These are phyloP conservation scores for Sylvietta virens DNA, from an alignment of 2,113 vertebrate species.

Conservation along the genomic window DNA sequence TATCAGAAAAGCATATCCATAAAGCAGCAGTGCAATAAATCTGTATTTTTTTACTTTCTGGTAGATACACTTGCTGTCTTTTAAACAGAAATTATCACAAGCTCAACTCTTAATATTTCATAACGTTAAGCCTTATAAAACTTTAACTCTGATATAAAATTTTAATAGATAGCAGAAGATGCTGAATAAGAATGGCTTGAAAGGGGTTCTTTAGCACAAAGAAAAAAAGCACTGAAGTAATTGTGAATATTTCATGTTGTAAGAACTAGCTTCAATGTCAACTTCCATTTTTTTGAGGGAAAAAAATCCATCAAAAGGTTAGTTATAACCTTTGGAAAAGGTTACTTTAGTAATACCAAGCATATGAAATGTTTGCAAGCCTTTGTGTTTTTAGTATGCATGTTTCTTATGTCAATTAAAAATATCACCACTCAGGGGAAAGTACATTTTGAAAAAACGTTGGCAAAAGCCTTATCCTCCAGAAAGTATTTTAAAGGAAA, in stretches of 20 bases:
- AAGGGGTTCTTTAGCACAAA: slow-evolving; percentile 17
- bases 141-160: slow-evolving; percentile 69
- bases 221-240: slow-evolving; percentile 24
- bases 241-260: slow-evolving; percentile 61
- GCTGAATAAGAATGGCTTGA: slow-evolving; percentile 56
- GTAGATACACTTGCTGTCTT: neutral
- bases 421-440: neutral
- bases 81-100: slow-evolving; percentile 38
- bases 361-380: neutral
- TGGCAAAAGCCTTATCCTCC: neutral
- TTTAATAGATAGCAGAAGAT: slow-evolving; percentile 61
- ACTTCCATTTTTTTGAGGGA: neutral
- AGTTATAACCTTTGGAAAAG: slow-evolving; percentile 20
- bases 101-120: slow-evolving; percentile 70
- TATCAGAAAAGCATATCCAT: neutral
- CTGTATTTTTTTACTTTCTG: neutral
- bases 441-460: neutral
- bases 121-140: slow-evolving; percentile 71
- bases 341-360: neutral
- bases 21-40: neutral
- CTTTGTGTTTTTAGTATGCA: neutral
- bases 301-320: neutral
- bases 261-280: slow-evolving; percentile 18
- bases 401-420: neutral
- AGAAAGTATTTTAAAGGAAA: neutral